These are phyloP conservation scores for Desmophyllum pertusum DNA, from an alignment of 92 coral and sea anemone genomes.

Conservation along the genomic window DNA sequence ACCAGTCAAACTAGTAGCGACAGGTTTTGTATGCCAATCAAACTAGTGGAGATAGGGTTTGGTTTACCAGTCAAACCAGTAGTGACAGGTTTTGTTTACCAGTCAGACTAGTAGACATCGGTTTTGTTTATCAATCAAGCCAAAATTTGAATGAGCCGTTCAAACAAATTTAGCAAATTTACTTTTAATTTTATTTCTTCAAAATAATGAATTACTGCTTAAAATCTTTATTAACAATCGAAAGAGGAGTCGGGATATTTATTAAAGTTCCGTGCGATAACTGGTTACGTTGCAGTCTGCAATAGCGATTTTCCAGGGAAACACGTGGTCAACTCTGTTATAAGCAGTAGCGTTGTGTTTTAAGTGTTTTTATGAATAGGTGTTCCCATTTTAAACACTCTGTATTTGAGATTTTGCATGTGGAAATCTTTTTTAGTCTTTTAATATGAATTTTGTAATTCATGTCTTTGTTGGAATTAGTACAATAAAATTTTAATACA, in stretches of 20 bases:
- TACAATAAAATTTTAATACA: no score
- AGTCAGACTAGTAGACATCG: neutral
- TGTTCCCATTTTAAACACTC: no score
- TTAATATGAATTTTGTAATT: no score
- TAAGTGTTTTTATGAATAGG: no score
- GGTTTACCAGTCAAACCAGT: neutral
- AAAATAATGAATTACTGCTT: neutral
- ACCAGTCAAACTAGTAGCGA: neutral
- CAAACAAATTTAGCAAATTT: no score
- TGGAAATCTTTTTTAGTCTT: no score
- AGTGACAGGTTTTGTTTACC: no score
- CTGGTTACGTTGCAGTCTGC: neutral
- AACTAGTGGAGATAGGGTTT: neutral
- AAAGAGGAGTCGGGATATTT: neutral
- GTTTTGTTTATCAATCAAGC: neutral
- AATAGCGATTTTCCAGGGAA: no score
- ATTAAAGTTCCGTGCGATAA: neutral
- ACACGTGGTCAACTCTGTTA: no score
- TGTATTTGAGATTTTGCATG: no score
- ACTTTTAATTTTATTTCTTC: neutral
- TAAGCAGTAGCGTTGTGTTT: no score
- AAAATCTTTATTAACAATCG: neutral
- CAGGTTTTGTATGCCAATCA: neutral
- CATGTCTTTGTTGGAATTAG: no score
- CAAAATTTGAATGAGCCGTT: neutral